Evolutionary conservation across 2,888 invertebrate species (phyloP), one percentile per base, ranked within the genome.

Genomic region (Monopis laevigella): DNA sequence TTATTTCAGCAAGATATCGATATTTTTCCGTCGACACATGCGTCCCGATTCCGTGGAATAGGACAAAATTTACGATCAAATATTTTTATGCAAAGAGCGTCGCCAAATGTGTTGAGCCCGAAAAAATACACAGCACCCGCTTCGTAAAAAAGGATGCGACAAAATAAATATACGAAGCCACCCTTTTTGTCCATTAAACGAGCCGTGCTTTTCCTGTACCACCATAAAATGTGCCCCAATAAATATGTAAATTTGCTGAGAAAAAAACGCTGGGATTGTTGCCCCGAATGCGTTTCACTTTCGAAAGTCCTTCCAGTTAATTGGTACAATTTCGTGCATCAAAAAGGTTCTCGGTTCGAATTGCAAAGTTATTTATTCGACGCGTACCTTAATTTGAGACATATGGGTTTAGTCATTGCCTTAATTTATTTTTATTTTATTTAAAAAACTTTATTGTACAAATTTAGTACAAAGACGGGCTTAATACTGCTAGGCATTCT

Each of bases 121-220:
- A 68, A 74, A 73, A 78, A 74, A 71, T 63, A 66, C 63, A 64
- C 65, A 64, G 61, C 60, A 59, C 63, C 67, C 74, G 24, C 5
- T 21, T 5, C 24, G 71, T 75, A 77, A 80, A 80, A 68, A 80
- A 73, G 74, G 78, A 77, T 75, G 75, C 72, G 77, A 73, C 78
- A 78, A 62, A 74, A 80, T 80, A 80, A 80, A 80, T 80, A 80
- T 77, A 72, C 58, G 56, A 55, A 70, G 69, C 66, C 75, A 77
- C 77, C 78, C 80, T 80, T 80, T 80, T 78, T 73, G 77, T 77
- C 74, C 75, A 74, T 78, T 72, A 77, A 78, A 80, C 70, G 64
- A 62, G 67, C 70, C 61, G 58, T 62, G 69, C 61, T 68, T 75
- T 77, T 46, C 61, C 70, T 78, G 54, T 67, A 66, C 69, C 61